phyloP scores from a whole-genome alignment of 1,140 invertebrate genomes.

The Mylabris phalerata region DNA sequence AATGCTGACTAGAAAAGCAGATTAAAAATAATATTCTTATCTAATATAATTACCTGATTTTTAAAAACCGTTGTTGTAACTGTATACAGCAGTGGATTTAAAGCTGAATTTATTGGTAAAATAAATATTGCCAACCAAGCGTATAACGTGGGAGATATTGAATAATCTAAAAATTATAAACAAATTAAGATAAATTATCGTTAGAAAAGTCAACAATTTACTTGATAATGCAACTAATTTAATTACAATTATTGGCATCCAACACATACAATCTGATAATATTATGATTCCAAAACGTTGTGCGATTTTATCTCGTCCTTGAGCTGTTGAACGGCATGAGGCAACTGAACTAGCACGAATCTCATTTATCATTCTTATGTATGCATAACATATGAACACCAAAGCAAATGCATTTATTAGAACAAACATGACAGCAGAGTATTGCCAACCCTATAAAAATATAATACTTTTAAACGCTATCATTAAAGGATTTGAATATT shows the following conservation, averaged over 20 bases:
- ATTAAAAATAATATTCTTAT: too few species aligned
- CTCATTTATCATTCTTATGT: constrained; percentile 50
- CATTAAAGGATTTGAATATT: background rate
- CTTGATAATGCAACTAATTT: constrained; percentile 54
- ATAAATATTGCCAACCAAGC: constrained; percentile 64
- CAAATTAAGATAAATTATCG: background rate
- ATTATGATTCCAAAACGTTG: constrained; percentile 52
- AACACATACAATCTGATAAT: constrained; percentile 57
- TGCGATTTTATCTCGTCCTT: constrained; percentile 49
- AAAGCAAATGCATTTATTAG: constrained; percentile 52
- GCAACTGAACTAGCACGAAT: constrained; percentile 49
- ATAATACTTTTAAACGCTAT: background rate
- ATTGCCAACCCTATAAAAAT: constrained; percentile 52
- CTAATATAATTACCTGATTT: constrained; percentile 38
- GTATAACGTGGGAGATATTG: constrained; percentile 48
- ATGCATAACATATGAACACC: constrained; percentile 53
- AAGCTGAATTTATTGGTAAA: constrained; percentile 61
- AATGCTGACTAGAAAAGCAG: too few species aligned
- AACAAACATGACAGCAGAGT: constrained; percentile 53
- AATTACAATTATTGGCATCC: constrained; percentile 55
- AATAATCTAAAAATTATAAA: constrained; percentile 36
- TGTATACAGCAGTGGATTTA: constrained; percentile 66
- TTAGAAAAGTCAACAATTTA: constrained; percentile 24
- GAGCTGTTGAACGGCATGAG: constrained; percentile 47
- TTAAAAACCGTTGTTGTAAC: constrained; percentile 55